Base-by-base conservation (phyloP, 2,888 invertebrate genomes). In the Hipparchia sbordonii region DNA sequence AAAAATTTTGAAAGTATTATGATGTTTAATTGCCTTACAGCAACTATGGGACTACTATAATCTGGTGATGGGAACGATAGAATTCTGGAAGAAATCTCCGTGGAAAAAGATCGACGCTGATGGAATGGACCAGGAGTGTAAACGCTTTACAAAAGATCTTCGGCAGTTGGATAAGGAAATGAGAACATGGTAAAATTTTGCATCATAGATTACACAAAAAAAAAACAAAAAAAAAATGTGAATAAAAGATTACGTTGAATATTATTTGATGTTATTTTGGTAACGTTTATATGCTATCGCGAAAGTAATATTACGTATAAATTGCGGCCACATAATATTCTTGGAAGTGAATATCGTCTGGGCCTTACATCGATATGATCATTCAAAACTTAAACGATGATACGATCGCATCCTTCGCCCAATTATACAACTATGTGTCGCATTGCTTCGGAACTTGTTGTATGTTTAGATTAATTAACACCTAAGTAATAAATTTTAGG, bases 41-140 rank as follows among this genome's bases (percentile, higher is more conserved):
- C 95, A 96, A 84, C 94, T 98, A 46, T 99, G 99, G 99, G 98
- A 99, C 89, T 98, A 97, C 85, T 96, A 97, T 60, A 94, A 95
- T 77, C 95, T 98, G 54, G 97, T 98, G 39, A 95, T 95, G 82
- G 96, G 97, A 1, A 97, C 96, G 72, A 96, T 99, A 72, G 96
- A 97, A 69, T 97, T 97, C 86, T 99, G 99, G 99, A 98, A 98
- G 88, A 97, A 95, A 74, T 98, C 98, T 0, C 96, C 97, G 0
- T 99, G 99, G 99, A 97, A 97, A 84, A 97, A 97, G 84, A 98
- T 99, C 74, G 98, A 99, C 82, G 97, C 98, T 2, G 99, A 99
- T 82, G 96, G 96, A 70, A 98, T 99, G 97, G 98, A 99, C 84
- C 96, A 97, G 87, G 98, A 98, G 84, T 97, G 98, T 90, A 99